Conservation (phyloP, 2,113 vertebrate genomes). For the Ursus arctos region DNA sequence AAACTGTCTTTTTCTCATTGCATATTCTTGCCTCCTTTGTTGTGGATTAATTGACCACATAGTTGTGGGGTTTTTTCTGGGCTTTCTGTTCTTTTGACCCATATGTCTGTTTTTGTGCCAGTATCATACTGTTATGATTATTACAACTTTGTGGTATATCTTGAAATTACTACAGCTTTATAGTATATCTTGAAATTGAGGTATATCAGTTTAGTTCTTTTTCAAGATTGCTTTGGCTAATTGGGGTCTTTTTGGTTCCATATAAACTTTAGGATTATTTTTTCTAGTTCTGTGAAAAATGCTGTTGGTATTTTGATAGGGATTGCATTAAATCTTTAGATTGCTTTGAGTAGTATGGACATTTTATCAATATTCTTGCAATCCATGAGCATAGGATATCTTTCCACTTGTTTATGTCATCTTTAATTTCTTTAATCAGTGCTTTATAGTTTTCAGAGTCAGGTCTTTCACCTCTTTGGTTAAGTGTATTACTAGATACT, state of each 20-base stretch:
- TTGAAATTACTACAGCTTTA: not conserved
- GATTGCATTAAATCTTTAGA: not conserved
- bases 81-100: not conserved
- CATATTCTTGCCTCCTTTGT: not conserved
- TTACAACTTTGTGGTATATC: not conserved
- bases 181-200: not conserved
- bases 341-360: not conserved
- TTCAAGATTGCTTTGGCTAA: not conserved
- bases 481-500: not conserved
- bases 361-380: not conserved
- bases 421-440: not conserved
- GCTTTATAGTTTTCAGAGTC: not conserved
- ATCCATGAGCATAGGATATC: not conserved
- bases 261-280: not conserved
- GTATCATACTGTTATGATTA: not conserved
- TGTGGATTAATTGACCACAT: not conserved
- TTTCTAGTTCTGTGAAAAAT: not conserved
- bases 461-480: not conserved
- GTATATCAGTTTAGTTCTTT: not conserved
- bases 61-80: not conserved
- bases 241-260: not conserved
- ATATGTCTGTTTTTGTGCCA: not conserved
- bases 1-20: not conserved
- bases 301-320: not conserved
- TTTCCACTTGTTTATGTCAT: not conserved